These are phyloP conservation scores for Scophthalmus maximus DNA, from an alignment of 2,113 vertebrate species.

Conservation along the genomic window DNA sequence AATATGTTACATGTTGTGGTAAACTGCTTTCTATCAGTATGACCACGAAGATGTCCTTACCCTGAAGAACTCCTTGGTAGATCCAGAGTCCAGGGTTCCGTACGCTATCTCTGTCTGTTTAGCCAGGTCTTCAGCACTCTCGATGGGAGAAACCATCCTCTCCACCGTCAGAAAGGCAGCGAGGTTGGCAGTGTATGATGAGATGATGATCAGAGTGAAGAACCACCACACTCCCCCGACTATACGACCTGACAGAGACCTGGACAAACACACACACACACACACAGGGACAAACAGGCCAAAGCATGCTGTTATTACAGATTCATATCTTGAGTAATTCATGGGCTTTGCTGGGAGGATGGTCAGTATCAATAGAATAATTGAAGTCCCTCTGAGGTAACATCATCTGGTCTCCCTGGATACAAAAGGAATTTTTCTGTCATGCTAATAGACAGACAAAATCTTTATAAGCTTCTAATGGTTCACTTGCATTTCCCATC, in stretches of 20 bases:
- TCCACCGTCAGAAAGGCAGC: constrained; percentile 98
- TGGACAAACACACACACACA: constrained; percentile 26
- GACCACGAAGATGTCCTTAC: constrained; percentile 85
- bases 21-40: neutral
- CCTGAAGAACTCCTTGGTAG: constrained; percentile 99
- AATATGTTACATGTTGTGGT: neutral
- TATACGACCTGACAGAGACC: constrained; percentile 97
- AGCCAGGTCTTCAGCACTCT: constrained; percentile 96
- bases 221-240: constrained; percentile 99
- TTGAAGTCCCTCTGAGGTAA: too few species aligned
- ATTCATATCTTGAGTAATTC: neutral
- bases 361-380: too few species aligned
- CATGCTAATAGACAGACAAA: too few species aligned
- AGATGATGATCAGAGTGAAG: constrained; percentile 99
- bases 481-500: too few species aligned
- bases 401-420: too few species aligned
- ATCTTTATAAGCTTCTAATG: too few species aligned
- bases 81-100: constrained; percentile 96
- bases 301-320: neutral
- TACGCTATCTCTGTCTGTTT: constrained; percentile 98
- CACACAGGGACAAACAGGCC: neutral
- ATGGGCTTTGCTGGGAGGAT: neutral
- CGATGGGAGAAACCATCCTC: constrained; percentile 98
- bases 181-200: constrained; percentile 98
- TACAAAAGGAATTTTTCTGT: too few species aligned